Evolutionary conservation across 2,113 vertebrate species (phyloP).

Genomic region (Eonycteris spelaea): DNA sequence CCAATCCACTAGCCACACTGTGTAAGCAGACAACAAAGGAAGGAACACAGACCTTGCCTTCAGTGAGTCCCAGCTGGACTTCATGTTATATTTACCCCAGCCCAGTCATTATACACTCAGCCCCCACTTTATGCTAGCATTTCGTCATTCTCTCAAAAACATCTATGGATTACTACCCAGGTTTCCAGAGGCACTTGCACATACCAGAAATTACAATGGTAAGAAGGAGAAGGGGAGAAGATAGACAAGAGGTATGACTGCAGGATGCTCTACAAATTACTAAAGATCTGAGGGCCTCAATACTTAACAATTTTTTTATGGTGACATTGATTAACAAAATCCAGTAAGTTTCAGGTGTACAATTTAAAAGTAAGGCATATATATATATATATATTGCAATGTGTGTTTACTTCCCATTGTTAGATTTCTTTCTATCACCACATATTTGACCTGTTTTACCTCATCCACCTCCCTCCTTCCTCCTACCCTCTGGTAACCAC

Average conservation of each 20-base stretch:
- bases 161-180: background rate
- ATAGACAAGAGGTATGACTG: background rate
- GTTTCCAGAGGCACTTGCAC: background rate
- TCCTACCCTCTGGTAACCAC: too few relatives aligned
- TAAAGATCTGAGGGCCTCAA: background rate
- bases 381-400: too few relatives aligned
- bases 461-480: too few relatives aligned
- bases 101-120: background rate
- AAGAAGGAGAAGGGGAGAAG: background rate
- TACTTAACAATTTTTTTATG: background rate
- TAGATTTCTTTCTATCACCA: too few relatives aligned
- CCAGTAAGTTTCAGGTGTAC: too few relatives aligned
- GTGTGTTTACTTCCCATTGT: too few relatives aligned
- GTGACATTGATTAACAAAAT: too few relatives aligned
- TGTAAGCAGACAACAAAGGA: background rate
- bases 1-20: background rate
- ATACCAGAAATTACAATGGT: background rate
- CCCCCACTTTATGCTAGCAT: accelerated
- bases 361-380: too few relatives aligned
- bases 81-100: background rate
- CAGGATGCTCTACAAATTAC: background rate
- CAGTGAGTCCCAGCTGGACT: background rate
- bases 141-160: background rate
- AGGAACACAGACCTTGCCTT: background rate
- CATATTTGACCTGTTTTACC: too few relatives aligned